These are phyloP conservation scores for Phylloscopus trochilus DNA, from an alignment of 2,113 vertebrate species.

Conservation along the genomic window DNA sequence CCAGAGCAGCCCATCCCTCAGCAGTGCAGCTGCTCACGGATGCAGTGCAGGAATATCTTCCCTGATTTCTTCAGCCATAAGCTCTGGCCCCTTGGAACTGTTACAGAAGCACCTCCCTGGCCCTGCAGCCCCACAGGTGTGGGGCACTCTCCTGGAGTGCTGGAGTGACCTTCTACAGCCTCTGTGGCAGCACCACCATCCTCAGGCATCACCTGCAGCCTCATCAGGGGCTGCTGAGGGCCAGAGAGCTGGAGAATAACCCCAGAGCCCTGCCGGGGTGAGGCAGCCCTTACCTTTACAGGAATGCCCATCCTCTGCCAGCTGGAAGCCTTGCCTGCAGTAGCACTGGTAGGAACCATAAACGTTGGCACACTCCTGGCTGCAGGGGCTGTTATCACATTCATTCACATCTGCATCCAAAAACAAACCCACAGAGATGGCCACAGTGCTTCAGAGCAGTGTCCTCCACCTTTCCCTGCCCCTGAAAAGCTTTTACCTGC, in stretches of 20 bases:
- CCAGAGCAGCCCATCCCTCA: neutral
- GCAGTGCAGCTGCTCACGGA: too few relatives aligned
- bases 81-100: neutral
- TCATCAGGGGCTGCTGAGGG: neutral
- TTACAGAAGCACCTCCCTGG: neutral
- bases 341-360: slow-evolving; percentile 96
- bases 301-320: slow-evolving; percentile 86
- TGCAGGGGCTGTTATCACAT: slow-evolving; percentile 84
- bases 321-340: slow-evolving; percentile 89
- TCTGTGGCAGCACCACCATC: neutral
- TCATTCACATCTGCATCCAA: slow-evolving; percentile 86
- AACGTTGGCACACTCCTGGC: slow-evolving; percentile 93
- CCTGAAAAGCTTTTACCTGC: neutral
- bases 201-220: neutral
- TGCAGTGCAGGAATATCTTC: neutral
- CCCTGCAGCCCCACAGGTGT: neutral
- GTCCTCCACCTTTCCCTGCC: neutral
- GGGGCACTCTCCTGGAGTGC: neutral
- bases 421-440: neutral
- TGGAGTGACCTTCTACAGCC: neutral
- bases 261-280: too few relatives aligned
- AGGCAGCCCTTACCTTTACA: slow-evolving; percentile 81
- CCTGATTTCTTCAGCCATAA: neutral
- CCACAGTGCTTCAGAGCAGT: neutral
- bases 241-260: neutral